Percentiles rank a stretch among this genome's conserved stretches.
These are phyloP conservation scores for Hydrozoanthus gracilis DNA, from an alignment of 92 coral and sea anemone species.

Conservation along the genomic window DNA sequence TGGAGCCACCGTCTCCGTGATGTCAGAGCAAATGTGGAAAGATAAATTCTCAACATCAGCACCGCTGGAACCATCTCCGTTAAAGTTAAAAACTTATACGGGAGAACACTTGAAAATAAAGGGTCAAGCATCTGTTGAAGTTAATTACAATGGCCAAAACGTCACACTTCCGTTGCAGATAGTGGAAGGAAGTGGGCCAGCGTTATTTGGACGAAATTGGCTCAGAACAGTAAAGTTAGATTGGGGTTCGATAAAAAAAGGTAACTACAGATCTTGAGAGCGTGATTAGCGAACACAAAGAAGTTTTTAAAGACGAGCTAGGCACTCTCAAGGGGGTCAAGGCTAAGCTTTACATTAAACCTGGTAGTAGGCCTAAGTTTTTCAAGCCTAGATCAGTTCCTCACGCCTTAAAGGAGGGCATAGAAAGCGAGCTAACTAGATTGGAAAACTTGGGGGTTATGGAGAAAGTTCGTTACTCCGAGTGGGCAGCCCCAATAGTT, in stretches of 20 bases:
- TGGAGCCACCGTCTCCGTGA: not conserved
- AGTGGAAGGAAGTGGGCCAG: constrained; percentile 57
- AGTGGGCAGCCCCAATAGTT: constrained; percentile 60
- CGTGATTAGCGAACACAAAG: constrained; percentile 35
- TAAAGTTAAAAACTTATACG: constrained; percentile 46
- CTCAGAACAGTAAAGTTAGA: constrained; percentile 36
- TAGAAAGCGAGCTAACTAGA: constrained; percentile 23
- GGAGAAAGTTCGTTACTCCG: constrained; percentile 58
- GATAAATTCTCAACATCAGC: not conserved
- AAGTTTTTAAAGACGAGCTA: constrained; percentile 8
- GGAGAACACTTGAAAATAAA: constrained; percentile 25
- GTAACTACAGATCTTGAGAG: constrained; percentile 32
- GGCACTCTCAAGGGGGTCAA: constrained; percentile 10
- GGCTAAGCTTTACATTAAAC: constrained; percentile 51
- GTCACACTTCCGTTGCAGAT: constrained; percentile 14
- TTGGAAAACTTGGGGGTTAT: constrained; percentile 56
- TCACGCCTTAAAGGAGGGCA: constrained; percentile 37
- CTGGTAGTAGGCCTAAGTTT: constrained; percentile 44
- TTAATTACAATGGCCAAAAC: constrained; percentile 40
- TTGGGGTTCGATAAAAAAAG: constrained; percentile 49
- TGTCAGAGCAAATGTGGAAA: not conserved
- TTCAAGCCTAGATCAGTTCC: constrained; percentile 43
- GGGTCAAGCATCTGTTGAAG: constrained; percentile 39
- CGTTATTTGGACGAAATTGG: constrained; percentile 59
- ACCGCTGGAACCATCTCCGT: constrained; percentile 18